phyloP scores from a whole-genome alignment of 1,140 invertebrate species.

The Drosophila grimshawi region DNA sequence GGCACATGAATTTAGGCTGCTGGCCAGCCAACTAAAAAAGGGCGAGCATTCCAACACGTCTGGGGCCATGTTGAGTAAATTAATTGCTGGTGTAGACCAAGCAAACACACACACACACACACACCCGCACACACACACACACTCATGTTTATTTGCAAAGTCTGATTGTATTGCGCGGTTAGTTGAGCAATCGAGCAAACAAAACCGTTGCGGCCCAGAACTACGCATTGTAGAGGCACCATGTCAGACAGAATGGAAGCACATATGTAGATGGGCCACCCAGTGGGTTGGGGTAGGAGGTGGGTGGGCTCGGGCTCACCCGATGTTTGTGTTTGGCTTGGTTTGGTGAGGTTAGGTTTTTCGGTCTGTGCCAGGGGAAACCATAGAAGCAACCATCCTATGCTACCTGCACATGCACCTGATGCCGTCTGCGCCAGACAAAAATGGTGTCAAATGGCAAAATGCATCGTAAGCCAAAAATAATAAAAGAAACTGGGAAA shows the following conservation, averaged over 20 bases:
- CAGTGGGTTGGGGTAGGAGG: neutral
- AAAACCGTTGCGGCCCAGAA: conserved; percentile 56
- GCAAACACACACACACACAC: conserved; percentile 6
- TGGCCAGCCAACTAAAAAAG: conserved; percentile 9
- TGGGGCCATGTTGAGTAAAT: conserved; percentile 49
- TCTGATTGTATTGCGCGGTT: conserved; percentile 54
- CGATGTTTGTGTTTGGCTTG: conserved; percentile 58
- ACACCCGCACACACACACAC: conserved; percentile 10
- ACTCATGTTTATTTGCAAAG: neutral
- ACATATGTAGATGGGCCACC: neutral
- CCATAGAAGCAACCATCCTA: conserved; percentile 63
- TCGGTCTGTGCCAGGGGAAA: conserved; percentile 52
- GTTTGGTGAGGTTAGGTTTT: neutral
- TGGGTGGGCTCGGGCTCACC: neutral
- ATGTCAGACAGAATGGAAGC: conserved; percentile 19
- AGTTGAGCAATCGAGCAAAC: conserved; percentile 76
- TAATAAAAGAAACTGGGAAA: conserved; percentile 26
- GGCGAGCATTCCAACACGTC: conserved; percentile 15
- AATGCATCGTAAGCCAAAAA: conserved; percentile 72
- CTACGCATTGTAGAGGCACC: conserved; percentile 49
- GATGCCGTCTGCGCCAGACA: conserved; percentile 54
- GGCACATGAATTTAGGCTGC: conserved; percentile 48
- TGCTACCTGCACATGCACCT: conserved; percentile 39
- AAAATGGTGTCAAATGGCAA: conserved; percentile 80
- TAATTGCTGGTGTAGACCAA: conserved; percentile 60